phyloP scores from a whole-genome alignment of 2,113 vertebrate species.

The Rutilus rutilus region DNA sequence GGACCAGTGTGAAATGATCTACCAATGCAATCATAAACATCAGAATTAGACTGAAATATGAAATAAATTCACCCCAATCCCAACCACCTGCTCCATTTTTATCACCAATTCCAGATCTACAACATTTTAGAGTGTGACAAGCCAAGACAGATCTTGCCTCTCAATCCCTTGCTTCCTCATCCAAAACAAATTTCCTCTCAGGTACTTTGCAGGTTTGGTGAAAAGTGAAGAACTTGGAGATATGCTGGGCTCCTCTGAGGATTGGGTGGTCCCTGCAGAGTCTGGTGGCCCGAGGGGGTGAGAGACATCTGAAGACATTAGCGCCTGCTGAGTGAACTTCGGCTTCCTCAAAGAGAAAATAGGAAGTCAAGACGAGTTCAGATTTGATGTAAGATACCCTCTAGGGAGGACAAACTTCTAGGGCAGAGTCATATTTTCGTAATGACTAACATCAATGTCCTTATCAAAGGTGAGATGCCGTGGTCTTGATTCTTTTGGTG shows the following conservation, averaged over 20 bases:
- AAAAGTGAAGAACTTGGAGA: slow-evolving; percentile 11
- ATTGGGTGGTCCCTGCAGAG: slow-evolving; percentile 19
- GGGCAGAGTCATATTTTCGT: slow-evolving; percentile 14
- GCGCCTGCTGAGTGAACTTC: slow-evolving; percentile 52
- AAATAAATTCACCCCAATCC: neutral
- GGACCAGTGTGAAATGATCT: slow-evolving; percentile 22
- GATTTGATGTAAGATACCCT: slow-evolving; percentile 26
- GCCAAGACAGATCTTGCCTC: neutral
- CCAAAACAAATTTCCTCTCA: neutral
- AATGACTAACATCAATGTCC: slow-evolving; percentile 23
- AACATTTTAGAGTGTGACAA: neutral
- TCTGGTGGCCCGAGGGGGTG: slow-evolving; percentile 34
- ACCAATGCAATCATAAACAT: neutral
- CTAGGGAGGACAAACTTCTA: slow-evolving; percentile 28
- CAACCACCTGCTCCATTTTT: neutral
- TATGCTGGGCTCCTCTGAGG: slow-evolving; percentile 1
- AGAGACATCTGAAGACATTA: slow-evolving; percentile 65
- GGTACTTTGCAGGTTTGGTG: slow-evolving; percentile 7
- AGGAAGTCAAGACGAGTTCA: slow-evolving; percentile 40
- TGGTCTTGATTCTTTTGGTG: neutral
- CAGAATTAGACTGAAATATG: neutral
- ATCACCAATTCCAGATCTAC: neutral
- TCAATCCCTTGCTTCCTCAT: neutral
- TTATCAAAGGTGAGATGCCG: slow-evolving; percentile 21
- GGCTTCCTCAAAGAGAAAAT: slow-evolving; percentile 48